Evolutionary conservation across 2,797 vertebrate species (phyloP), one percentile per base, ranked within the genome.

Genomic region (Luscinia luscinia): DNA sequence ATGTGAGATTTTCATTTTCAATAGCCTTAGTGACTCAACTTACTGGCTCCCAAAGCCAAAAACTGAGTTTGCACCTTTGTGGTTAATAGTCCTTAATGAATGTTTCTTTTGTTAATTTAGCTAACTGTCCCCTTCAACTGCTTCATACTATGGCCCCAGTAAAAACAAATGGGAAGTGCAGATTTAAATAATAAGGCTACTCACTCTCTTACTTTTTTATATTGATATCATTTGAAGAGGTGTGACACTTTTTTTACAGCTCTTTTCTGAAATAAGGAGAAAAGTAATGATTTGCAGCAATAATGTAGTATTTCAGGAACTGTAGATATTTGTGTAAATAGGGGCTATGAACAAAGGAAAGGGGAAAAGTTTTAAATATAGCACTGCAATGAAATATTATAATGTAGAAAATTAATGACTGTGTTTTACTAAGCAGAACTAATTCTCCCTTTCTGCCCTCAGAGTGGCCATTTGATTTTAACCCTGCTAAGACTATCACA

Each of bases 351-450:
- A 89, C 4, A 79, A 54, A 79, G 27, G 18, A 12, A 23, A 21
- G 13, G 14, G 7, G 15, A 45, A 36, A 32, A 43, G 15, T n/a
- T 91, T 80, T 92, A 80, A 87, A 75, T 68, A 68, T 11, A 83
- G 6, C 30, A 70, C 45, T 72, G 27, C 36, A 89, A 75, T 84
- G 58, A 89, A 84, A 86, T n/a, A 64, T 19, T 75, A 64, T 36
- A 7, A 40, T 22, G 19, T 75, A 75, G 90, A 84, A 94, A 94
- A 89, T 83, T 72, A 91, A 76, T 76, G 38, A 58, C 58, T 67
- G 9, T 41, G 22, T 72, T 94, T 95, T 43, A 49, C 34, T 68
- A 79, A 81, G 64, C 26, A 30, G 59, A 90, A 68, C 69, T 58
- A 77, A 46, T 32, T 67, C 11, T 90, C 28, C 30, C 43, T 69